These are phyloP conservation scores for Margarornis squamiger DNA, from an alignment of 2,797 vertebrate species.

Conservation along the genomic window DNA sequence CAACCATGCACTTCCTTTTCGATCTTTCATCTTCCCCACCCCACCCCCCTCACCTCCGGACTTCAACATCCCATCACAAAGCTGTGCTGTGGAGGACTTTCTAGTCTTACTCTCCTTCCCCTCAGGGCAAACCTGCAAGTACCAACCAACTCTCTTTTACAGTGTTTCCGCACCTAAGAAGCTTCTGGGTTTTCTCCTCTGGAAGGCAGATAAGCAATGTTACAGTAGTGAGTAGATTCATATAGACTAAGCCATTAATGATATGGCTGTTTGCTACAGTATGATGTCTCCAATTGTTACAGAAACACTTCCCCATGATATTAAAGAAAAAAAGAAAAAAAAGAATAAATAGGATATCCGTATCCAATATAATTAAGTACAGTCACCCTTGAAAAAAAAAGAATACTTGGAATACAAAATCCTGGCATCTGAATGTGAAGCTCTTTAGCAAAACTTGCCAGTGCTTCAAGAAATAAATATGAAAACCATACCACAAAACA, in stretches of 20 bases:
- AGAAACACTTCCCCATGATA: neutral
- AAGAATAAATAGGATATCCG: neutral
- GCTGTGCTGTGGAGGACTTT: neutral
- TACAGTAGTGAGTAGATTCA: neutral
- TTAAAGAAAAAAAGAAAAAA: neutral
- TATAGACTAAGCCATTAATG: neutral
- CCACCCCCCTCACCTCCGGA: neutral
- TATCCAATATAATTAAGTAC: constrained; percentile 14
- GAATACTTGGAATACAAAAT: constrained; percentile 27
- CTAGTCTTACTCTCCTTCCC: neutral
- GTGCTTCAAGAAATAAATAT: neutral
- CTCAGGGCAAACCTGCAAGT: neutral
- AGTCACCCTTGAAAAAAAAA: constrained; percentile 1
- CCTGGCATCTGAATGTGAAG: constrained; percentile 3
- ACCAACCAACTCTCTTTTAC: neutral
- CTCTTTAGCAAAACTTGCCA: constrained; percentile 20
- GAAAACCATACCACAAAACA: neutral
- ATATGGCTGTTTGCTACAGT: neutral
- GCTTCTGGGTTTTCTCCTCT: neutral
- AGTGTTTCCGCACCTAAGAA: neutral
- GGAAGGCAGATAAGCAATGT: neutral
- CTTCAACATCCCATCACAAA: neutral
- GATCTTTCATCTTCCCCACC: neutral
- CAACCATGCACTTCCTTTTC: neutral
- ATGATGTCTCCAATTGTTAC: neutral